Base-by-base conservation (phyloP, 1,140 invertebrate species). In the Antheraea pernyi region DNA sequence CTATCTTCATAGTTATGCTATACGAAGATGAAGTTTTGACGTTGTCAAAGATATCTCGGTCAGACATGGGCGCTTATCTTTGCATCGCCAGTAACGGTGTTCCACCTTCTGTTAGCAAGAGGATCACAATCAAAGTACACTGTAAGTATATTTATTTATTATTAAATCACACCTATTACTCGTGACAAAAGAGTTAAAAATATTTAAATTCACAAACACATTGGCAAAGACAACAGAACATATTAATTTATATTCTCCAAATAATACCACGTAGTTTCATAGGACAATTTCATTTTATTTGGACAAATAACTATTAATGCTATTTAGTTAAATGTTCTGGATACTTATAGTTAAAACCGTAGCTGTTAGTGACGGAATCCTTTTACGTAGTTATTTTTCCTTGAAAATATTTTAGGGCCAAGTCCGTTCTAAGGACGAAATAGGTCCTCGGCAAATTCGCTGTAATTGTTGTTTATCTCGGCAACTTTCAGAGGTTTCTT, bases 21-120 rank as follows among this genome's bases (percentile, higher is more conserved):
- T 94, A 92, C 72, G 92, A 95, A 74, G 96, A 96, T 58, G 95
- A 97, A 80, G 94, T 96, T 13, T 87, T 98, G 68, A 95, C 95
- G 74, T 92, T 98, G 72, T 94, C 94, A 60, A 97, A 97, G 92
- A 96, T 98, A 78, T 96, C 95, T 69, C 93, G 97, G 66, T 95
- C 96, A 66, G 97, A 98, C 86, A 98, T 98, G 97, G 96, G 96
- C n/a, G 96, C 96, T 67, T 98, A 97, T 89, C 92, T 97, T 62
- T 97, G 96, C 88, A 97, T 97, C 60, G 97, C 97, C n/a, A 96
- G 94, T 76, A 97, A 97, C 75, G 95, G 95, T 46, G 94, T 97
- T 16, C 96, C 96, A 37, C 97, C 97, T 22, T 94, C 96, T 60
- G 95, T 97, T 78, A 97, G 96, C 91, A 97, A 97, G 90, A 94